A percentile compares a stretch with the other conserved stretches of the same genome.
phyloP scores from a whole-genome alignment of 2,888 invertebrate species.

The Stictocephala bisonia region DNA sequence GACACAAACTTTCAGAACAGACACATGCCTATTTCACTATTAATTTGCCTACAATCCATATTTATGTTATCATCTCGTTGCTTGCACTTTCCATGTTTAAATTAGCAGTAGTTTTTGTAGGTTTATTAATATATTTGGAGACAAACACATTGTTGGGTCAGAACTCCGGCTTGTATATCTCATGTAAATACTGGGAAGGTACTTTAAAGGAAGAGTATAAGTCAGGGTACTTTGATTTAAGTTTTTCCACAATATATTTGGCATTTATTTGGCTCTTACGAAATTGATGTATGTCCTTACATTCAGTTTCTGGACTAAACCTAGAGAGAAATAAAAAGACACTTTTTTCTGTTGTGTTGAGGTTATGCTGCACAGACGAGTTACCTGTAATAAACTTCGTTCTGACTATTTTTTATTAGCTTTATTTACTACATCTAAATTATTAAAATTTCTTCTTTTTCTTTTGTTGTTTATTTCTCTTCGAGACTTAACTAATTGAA shows the following conservation, averaged over 20 bases:
- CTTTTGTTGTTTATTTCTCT: too few species aligned
- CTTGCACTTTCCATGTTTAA: too few species aligned
- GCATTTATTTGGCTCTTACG: neutral
- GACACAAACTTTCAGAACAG: too few species aligned
- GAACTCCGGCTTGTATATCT: neutral
- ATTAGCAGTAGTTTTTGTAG: too few species aligned
- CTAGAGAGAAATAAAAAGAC: neutral
- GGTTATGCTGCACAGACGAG: neutral
- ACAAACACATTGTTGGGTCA: slow-evolving; percentile 1
- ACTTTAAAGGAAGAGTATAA: neutral
- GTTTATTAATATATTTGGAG: neutral
- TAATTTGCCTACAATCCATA: too few species aligned
- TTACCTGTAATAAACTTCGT: neutral
- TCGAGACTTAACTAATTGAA: too few species aligned
- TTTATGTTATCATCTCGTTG: too few species aligned
- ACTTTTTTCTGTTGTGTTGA: neutral
- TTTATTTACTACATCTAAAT: too few species aligned
- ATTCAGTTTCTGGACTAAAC: neutral
- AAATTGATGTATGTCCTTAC: neutral
- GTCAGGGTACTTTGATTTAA: neutral
- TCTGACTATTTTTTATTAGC: too few species aligned
- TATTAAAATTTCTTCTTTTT: too few species aligned
- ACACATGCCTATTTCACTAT: too few species aligned
- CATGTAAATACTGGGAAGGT: neutral
- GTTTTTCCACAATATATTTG: neutral